Percentiles rank a stretch among this genome's conserved stretches.
Conservation (phyloP, 2,888 invertebrate species). For the Nomada flava region DNA sequence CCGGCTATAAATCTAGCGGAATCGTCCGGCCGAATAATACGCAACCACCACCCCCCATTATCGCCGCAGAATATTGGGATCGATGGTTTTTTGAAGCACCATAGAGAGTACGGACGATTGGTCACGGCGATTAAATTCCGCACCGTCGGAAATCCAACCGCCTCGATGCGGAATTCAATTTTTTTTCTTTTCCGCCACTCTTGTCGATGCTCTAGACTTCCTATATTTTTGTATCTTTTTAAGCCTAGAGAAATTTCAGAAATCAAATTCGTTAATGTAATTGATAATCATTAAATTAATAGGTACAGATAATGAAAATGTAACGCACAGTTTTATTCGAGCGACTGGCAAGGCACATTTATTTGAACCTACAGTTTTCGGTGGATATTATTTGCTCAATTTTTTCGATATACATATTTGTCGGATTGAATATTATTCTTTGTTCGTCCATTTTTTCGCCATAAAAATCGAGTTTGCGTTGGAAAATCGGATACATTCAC, state of each 20-base stretch:
- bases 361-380: too few species aligned
- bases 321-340: too few species aligned
- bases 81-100: slow-evolving; percentile 52
- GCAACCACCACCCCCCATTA: slow-evolving; percentile 53
- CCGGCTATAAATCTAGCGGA: slow-evolving; percentile 61
- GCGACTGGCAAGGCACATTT: too few species aligned
- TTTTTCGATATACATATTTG: too few species aligned
- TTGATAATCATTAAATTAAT: too few species aligned
- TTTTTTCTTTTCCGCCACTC: not conserved
- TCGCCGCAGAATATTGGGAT: slow-evolving; percentile 51
- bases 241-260: too few species aligned
- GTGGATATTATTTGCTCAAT: too few species aligned
- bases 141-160: slow-evolving; percentile 4
- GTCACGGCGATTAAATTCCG: slow-evolving; percentile 56
- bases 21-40: slow-evolving; percentile 53
- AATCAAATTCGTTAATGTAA: too few species aligned
- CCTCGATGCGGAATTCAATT: slow-evolving; percentile 29
- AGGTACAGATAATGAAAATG: too few species aligned
- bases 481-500: slow-evolving; percentile 15
- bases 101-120: slow-evolving; percentile 49
- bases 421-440: too few species aligned
- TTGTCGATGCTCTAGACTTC: too few species aligned
- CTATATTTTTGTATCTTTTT: too few species aligned
- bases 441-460: not conserved
- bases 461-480: slow-evolving; percentile 26